Conservation (phyloP, 2,888 invertebrate genomes). For the Epirrita christyi region DNA sequence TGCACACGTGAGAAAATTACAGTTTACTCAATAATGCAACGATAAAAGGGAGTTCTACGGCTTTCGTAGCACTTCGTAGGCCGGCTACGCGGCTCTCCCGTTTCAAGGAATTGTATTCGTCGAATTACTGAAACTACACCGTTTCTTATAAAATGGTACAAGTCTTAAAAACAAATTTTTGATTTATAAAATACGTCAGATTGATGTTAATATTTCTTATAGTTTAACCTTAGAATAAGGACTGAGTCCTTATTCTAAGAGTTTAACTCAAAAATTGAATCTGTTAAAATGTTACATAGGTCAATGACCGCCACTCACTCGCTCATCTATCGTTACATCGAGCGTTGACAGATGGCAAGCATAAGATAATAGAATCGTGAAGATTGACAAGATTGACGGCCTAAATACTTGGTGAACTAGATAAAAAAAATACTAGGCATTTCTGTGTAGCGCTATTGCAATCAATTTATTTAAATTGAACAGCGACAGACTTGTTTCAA, state of each 20-base stretch:
- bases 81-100: constrained; percentile 32
- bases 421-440: constrained; percentile 29
- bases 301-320: constrained; percentile 30
- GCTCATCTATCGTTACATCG: constrained; percentile 30
- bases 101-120: constrained; percentile 17
- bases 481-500: constrained; percentile 7
- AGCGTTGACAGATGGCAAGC: constrained; percentile 47
- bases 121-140: too few relatives aligned
- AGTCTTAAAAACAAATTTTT: background rate
- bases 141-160: too few relatives aligned
- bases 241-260: too few relatives aligned
- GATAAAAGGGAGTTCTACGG: constrained; percentile 25
- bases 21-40: background rate
- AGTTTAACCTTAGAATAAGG: too few relatives aligned
- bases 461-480: constrained; percentile 15
- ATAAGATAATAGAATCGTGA: constrained; percentile 53
- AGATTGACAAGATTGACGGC: constrained; percentile 47
- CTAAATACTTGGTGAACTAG: constrained; percentile 50
- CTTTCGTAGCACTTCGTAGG: constrained; percentile 39
- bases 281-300: constrained; percentile 20
- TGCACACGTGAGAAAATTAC: background rate
- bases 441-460: constrained; percentile 20
- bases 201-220: too few relatives aligned
- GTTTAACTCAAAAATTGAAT: background rate
- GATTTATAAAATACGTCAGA: background rate